Evolutionary conservation across 2,797 vertebrate genomes (phyloP).

Genomic region (Limnodromus scolopaceus): DNA sequence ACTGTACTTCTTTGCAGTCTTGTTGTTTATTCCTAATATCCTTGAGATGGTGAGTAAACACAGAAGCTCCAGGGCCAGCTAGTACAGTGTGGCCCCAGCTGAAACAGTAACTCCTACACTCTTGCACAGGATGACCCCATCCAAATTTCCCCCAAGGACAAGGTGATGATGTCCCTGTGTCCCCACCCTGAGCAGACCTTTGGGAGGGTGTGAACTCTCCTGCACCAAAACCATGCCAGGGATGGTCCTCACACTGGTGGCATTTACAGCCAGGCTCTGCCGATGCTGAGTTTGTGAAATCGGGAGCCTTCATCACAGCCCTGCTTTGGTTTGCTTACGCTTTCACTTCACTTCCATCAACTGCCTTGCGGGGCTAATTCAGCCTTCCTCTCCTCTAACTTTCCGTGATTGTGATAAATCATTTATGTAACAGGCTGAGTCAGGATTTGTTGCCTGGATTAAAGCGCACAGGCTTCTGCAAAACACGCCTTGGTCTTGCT

Average conservation of each 20-base stretch:
- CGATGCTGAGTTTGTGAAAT: not conserved
- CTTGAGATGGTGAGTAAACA: not conserved
- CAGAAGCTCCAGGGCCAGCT: not conserved
- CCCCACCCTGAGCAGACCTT: not conserved
- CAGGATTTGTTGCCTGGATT: slow-evolving; percentile 11
- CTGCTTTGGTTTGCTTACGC: not conserved
- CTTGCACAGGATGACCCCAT: not conserved
- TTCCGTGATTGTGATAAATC: not conserved
- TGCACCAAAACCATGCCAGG: not conserved
- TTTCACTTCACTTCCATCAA: not conserved
- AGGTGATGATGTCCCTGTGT: not conserved
- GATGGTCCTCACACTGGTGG: not conserved
- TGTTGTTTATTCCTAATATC: not conserved
- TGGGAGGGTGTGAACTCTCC: not conserved
- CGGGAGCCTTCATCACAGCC: not conserved
- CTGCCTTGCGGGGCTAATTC: not conserved
- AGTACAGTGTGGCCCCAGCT: not conserved
- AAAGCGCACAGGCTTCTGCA: not conserved
- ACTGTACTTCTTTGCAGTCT: not conserved
- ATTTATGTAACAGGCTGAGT: slow-evolving; percentile 39
- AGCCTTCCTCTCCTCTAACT: not conserved
- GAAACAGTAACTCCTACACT: not conserved
- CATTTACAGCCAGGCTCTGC: not conserved
- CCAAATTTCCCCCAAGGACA: not conserved
- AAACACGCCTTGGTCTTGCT: not conserved